Conservation (phyloP, 1,140 invertebrate species). For the Drosophila hydei region DNA sequence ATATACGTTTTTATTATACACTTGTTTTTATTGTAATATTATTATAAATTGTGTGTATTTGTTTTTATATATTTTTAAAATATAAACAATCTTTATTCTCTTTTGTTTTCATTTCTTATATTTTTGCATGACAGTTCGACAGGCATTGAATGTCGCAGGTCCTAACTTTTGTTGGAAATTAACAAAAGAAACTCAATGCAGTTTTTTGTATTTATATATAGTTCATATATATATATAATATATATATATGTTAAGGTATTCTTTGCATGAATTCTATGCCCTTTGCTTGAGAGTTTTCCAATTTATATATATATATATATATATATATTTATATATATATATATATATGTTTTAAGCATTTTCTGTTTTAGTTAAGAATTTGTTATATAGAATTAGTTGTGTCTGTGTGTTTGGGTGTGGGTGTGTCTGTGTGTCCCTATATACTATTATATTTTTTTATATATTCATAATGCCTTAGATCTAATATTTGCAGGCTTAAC, state of each 20-base stretch:
- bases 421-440: conserved; percentile 5
- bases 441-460: conserved; percentile 51
- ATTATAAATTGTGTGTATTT: conserved; percentile 24
- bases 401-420: conserved; percentile 1
- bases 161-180: background rate
- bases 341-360: conserved; percentile 42
- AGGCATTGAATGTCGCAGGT: conserved; percentile 29
- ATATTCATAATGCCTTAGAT: conserved; percentile 51
- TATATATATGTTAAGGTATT: conserved; percentile 19
- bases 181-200: conserved; percentile 16
- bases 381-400: conserved; percentile 11
- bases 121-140: conserved; percentile 19
- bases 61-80: conserved; percentile 78
- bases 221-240: background rate
- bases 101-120: conserved; percentile 53
- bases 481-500: conserved; percentile 81
- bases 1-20: conserved; percentile 44
- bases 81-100: conserved; percentile 83
- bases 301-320: conserved; percentile 23
- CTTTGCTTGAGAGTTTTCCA: conserved; percentile 19
- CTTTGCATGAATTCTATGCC: conserved; percentile 14
- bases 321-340: conserved; percentile 29
- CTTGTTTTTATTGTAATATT: conserved; percentile 42
- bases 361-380: conserved; percentile 36
- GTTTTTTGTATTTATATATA: background rate